Evolutionary conservation across 2,797 vertebrate species (phyloP).

Genomic region (Sebastes elongatus): DNA sequence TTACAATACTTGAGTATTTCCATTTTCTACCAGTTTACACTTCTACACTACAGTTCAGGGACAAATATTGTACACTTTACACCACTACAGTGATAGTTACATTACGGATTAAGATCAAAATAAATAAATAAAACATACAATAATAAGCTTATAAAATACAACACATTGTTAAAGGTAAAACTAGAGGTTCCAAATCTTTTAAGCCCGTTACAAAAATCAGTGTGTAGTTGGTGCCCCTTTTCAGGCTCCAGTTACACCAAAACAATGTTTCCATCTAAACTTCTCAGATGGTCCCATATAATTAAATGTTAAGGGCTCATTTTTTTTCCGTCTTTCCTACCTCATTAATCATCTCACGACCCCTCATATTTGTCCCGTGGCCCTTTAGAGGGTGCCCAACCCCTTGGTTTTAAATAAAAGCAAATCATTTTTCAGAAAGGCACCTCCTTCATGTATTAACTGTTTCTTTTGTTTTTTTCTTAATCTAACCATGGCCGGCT

Average conservation of each 20-base stretch:
- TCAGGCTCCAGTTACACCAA: background rate
- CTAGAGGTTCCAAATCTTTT: background rate
- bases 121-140: background rate
- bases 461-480: background rate
- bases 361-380: background rate
- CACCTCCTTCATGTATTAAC: background rate
- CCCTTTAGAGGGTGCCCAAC: background rate
- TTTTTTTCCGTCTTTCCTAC: background rate
- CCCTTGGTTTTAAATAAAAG: background rate
- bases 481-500: too few relatives aligned
- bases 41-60: background rate
- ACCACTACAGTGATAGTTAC: background rate
- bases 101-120: background rate
- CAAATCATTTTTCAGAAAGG: background rate
- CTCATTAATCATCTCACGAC: background rate
- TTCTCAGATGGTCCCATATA: background rate
- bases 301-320: background rate
- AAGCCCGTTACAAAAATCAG: background rate
- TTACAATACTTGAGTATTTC: background rate
- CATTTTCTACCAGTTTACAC: background rate
- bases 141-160: background rate
- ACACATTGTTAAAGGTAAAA: background rate
- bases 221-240: background rate
- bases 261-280: background rate
- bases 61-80: background rate